These are phyloP conservation scores for Corynorhinus townsendii DNA, from an alignment of 2,113 vertebrate genomes.

Conservation along the genomic window DNA sequence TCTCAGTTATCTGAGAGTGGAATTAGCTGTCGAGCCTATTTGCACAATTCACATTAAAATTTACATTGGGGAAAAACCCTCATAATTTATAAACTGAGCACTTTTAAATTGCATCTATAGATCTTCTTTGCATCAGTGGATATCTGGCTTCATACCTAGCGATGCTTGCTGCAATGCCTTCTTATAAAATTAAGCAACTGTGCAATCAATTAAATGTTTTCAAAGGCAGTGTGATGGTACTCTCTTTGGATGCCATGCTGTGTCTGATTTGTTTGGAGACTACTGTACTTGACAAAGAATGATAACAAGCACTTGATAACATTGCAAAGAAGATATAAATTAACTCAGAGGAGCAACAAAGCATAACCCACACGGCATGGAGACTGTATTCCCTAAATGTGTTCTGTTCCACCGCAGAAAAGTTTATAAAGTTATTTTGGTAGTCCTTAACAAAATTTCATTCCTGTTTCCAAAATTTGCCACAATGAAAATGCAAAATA, in stretches of 20 bases:
- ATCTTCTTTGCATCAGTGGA: slow-evolving; percentile 72
- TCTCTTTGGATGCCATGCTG: slow-evolving; percentile 65
- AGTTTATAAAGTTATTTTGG: slow-evolving; percentile 18
- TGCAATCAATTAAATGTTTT: slow-evolving; percentile 72
- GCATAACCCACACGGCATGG: slow-evolving; percentile 59
- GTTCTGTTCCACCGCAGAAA: slow-evolving; percentile 7
- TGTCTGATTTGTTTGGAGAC: slow-evolving; percentile 71
- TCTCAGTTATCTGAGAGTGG: not conserved
- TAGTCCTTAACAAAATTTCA: not conserved
- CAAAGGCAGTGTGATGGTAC: slow-evolving; percentile 45
- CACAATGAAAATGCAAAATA: slow-evolving; percentile 33
- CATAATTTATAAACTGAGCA: slow-evolving; percentile 65
- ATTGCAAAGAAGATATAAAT: slow-evolving; percentile 56
- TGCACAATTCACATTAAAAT: not conserved
- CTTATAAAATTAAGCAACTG: slow-evolving; percentile 74
- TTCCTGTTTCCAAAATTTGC: not conserved
- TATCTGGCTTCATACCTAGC: slow-evolving; percentile 61
- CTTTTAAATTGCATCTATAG: slow-evolving; percentile 76
- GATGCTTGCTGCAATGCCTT: slow-evolving; percentile 61
- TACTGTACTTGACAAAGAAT: slow-evolving; percentile 68
- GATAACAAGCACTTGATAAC: slow-evolving; percentile 60
- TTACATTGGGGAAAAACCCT: not conserved
- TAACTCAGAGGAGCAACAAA: slow-evolving; percentile 28
- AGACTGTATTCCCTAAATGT: slow-evolving; percentile 19
- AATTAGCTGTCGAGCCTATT: slow-evolving; percentile 35